Evolutionary conservation across 2,888 invertebrate species (phyloP), one percentile per base, ranked within the genome.

Genomic region (Lasiommata megera): DNA sequence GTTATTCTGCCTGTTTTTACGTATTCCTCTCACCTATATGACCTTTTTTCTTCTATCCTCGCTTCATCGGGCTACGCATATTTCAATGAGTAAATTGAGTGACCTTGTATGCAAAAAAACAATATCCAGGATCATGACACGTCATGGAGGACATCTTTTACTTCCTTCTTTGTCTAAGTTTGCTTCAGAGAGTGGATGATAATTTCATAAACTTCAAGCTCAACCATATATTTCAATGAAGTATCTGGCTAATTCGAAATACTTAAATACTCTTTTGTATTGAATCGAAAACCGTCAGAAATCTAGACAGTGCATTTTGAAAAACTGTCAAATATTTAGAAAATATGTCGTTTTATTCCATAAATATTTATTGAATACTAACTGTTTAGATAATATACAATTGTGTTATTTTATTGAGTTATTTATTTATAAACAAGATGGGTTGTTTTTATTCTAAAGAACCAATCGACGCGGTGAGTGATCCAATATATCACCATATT

Each of bases 281-380:
- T 16, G 29, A 31, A 9, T 78, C 70, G 72, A 80, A 81, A 80
- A 68, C 67, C 71, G 75, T 80, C 81, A 80, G 62, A 70, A 80
- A 84, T 87, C 87, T 85, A 87, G 84, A 78, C 77, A 80, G 71
- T 59, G 58, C 58, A 63, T 71, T 77, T 87, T 83, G 77, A 82
- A 85, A 82, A 71, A 62, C 69, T 85, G 83, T 83, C 85, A 79
- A 54, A 69, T 72, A 79, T 84, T 87, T 82, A 74, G 84, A 84
- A 70, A 43, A 43, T 16, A 88, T 89, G 88, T 78, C 74, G 80
- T 77, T 85, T 83, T 86, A 82, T 71, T 78, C 71, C 65, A 68
- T 62, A 71, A 76, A 74, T 75, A 51, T 79, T 79, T 80, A 75
- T 74, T 72, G 67, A 68, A 63, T 67, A 65, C 70, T 75, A n/a